A percentile compares a stretch with the other conserved stretches of the same genome.
phyloP scores from a whole-genome alignment of 2,888 invertebrate species.

The Eledona agricola region DNA sequence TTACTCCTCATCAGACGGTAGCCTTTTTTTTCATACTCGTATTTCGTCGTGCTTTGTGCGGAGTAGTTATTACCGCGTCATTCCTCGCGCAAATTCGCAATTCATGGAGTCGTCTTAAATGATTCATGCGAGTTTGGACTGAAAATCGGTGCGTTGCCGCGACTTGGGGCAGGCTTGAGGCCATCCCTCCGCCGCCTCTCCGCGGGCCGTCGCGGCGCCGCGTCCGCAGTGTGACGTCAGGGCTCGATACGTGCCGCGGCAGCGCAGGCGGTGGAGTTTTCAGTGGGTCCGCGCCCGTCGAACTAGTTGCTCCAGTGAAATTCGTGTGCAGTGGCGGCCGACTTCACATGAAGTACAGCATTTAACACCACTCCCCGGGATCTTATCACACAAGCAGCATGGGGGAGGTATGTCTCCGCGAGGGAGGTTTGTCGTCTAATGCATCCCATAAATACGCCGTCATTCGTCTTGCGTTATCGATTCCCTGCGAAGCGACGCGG shows the following conservation, averaged over 20 bases:
- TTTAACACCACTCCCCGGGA: conserved; percentile 56
- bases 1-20: no score
- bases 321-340: conserved; percentile 66
- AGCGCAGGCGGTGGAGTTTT: conserved; percentile 58
- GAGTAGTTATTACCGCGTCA: no score
- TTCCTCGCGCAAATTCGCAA: no score
- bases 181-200: conserved; percentile 55
- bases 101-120: no score
- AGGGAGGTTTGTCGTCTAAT: no score
- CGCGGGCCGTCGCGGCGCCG: conserved; percentile 57
- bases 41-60: no score
- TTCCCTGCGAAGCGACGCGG: neutral
- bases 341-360: conserved; percentile 58
- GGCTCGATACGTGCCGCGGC: conserved; percentile 65
- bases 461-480: no score
- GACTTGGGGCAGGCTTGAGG: conserved; percentile 43
- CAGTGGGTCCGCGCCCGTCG: conserved; percentile 73
- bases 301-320: conserved; percentile 56
- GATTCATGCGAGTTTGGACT: conserved; percentile 4
- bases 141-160: conserved; percentile 16
- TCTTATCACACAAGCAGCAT: conserved; percentile 51
- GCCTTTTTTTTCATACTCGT: no score
- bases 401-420: conserved; percentile 62
- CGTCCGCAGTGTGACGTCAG: conserved; percentile 75
- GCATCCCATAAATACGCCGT: no score